These are phyloP conservation scores for Myanophis thanlyinensis DNA, from an alignment of 2,113 vertebrate species.

Conservation along the genomic window DNA sequence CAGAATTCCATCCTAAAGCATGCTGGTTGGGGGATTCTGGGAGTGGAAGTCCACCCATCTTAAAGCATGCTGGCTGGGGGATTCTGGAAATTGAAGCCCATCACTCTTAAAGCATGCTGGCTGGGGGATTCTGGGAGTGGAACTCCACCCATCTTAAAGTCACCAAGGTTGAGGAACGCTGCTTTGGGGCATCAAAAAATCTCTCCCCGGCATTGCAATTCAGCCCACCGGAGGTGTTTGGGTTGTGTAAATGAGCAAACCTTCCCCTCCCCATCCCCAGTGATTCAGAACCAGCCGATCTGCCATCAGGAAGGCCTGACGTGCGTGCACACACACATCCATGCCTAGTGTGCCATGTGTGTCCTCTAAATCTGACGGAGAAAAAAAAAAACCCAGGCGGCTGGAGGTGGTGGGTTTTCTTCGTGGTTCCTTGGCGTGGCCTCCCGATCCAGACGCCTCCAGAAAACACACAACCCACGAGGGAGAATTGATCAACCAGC, in stretches of 20 bases:
- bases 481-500: constrained; percentile 21
- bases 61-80: too few species aligned
- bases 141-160: too few species aligned
- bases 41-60: too few species aligned
- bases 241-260: neutral
- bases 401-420: neutral
- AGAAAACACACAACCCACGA: constrained; percentile 10
- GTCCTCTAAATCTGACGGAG: neutral
- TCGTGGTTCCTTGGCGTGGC: neutral
- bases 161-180: neutral
- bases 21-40: too few species aligned
- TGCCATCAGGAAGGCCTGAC: neutral
- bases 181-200: neutral
- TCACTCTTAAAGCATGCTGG: too few species aligned
- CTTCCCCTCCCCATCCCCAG: neutral
- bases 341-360: neutral
- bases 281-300: neutral
- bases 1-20: neutral
- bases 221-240: neutral
- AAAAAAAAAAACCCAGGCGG: neutral
- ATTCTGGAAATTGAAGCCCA: too few species aligned
- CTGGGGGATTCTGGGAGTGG: too few species aligned
- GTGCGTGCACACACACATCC: too few species aligned
- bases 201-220: too few species aligned
- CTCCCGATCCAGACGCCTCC: neutral